Evolutionary conservation across 2,113 vertebrate species (phyloP), one percentile per base, ranked within the genome.

Genomic region (Chloroceryle aenea): DNA sequence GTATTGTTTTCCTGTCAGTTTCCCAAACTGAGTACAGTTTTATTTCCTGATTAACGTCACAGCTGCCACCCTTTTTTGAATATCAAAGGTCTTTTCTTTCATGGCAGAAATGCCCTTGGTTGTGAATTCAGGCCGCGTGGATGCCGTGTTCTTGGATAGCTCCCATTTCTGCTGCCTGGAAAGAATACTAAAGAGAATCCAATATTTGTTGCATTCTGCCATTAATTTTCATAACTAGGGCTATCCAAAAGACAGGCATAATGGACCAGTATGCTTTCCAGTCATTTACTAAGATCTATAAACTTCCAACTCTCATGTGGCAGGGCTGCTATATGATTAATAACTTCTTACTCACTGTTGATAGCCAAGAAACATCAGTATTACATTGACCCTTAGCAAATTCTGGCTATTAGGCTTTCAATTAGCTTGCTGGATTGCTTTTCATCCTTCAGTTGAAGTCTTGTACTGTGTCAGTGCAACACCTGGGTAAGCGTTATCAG

Each of bases 201-300:
- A 79, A 89, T 91, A 76, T 97, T 90, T 95, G 87, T 97, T 96
- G 88, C 14, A 7, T 52, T 68, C 62, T 93, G 66, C 79, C 87
- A 93, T 95, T 96, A 87, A 94, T 97, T 97, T 97, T 94, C 89
- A 94, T 95, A 95, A 95, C 95, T 86, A 91, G 79, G 82, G 53
- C 87, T 87, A 42, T 78, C 32, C 79, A 89, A 87, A 94, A 73
- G 85, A 84, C 73, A 96, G 68, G 82, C 30, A 18, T 48, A 85
- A 79, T 34, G 20, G 64, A 47, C 80, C 59, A 42, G 56, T 93
- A 88, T 86, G 17, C 61, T 95, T 94, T 96, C 75, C 32, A 43
- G 47, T 88, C 85, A 81, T 93, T 93, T 55, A 36, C 83, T 94
- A 81, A 95, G 89, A 90, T 89, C 79, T 91, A 10, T 90, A 93